A percentile compares a stretch with the other conserved stretches of the same genome.
phyloP scores from a whole-genome alignment of 2,113 vertebrate species.

The Alectura lathami region DNA sequence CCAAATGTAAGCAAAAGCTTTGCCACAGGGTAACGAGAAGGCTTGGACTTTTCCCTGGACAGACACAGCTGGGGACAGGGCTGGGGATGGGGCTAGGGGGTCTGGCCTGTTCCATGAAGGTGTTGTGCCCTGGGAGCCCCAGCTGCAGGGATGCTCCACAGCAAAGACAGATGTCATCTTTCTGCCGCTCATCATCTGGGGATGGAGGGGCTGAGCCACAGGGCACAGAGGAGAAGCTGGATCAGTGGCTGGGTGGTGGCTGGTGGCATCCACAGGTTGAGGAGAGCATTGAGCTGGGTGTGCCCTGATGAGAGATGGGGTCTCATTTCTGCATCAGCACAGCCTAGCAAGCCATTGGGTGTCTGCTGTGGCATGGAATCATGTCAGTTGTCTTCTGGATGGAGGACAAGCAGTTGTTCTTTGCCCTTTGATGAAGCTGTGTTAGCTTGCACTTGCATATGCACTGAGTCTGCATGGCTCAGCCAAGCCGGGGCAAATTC shows the following conservation, averaged over 20 bases:
- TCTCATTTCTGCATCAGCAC: neutral
- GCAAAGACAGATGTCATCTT: neutral
- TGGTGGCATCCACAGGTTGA: neutral
- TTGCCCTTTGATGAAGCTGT: neutral
- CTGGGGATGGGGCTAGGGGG: too few relatives aligned
- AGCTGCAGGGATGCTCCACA: neutral
- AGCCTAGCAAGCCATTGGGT: neutral
- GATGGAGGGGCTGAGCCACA: neutral
- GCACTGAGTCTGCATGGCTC: neutral
- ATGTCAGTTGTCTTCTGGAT: neutral
- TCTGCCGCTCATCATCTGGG: neutral
- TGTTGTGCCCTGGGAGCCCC: rapidly evolving
- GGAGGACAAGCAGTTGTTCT: neutral
- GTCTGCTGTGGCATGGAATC: neutral
- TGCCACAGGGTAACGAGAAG: neutral
- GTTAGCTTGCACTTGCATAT: neutral
- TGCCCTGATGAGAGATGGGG: neutral
- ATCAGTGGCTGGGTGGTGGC: neutral
- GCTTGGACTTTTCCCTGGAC: neutral
- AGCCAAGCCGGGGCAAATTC: neutral
- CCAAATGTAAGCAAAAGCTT: neutral
- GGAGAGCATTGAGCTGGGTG: neutral
- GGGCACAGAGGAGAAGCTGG: neutral
- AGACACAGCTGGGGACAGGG: neutral
- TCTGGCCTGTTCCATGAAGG: neutral